phyloP scores from a whole-genome alignment of 2,888 invertebrate species.

The Diarsia mendica region DNA sequence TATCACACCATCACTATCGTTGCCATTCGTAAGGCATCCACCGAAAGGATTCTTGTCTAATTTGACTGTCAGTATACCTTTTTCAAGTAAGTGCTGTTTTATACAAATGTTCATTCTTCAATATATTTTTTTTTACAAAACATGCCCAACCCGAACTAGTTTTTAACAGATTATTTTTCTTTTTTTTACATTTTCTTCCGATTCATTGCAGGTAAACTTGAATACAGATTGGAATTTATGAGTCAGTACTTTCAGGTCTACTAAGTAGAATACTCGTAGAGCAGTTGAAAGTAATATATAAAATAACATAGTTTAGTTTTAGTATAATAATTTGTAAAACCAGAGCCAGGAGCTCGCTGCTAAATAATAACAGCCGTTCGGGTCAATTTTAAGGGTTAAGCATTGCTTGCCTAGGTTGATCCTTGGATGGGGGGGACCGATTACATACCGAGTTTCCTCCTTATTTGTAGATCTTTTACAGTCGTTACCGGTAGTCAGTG shows the following conservation, averaged over 20 bases:
- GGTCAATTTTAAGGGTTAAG: neutral
- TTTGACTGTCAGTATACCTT: conserved; percentile 95
- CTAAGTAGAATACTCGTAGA: conserved; percentile 57
- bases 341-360: neutral
- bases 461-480: neutral
- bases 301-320: conserved; percentile 27
- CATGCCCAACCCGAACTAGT: too few relatives aligned
- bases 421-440: neutral
- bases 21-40: conserved; percentile 96
- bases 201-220: conserved; percentile 81
- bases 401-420: neutral
- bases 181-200: conserved; percentile 10
- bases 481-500: neutral
- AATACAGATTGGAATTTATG: conserved; percentile 78
- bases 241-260: conserved; percentile 81
- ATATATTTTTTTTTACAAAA: neutral
- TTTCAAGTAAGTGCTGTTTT: conserved; percentile 92
- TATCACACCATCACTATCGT: conserved; percentile 94
- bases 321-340: neutral
- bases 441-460: too few relatives aligned
- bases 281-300: conserved; percentile 53
- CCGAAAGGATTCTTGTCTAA: conserved; percentile 96
- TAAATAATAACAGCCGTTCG: neutral
- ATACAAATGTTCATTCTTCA: neutral
- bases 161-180: too few relatives aligned